phyloP scores from a whole-genome alignment of 2,888 invertebrate species.

The Diplolepis rosae region DNA sequence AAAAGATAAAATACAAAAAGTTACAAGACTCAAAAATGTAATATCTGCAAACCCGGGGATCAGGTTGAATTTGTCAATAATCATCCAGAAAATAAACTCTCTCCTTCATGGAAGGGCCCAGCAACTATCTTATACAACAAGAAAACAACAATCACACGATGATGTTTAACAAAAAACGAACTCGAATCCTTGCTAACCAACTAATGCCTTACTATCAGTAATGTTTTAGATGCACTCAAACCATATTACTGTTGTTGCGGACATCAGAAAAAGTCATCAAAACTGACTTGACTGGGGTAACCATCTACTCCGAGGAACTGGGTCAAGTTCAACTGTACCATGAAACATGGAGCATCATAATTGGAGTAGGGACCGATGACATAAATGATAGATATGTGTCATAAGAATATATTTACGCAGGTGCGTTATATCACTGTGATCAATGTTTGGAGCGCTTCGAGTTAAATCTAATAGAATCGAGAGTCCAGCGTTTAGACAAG shows the following conservation, averaged over 20 bases:
- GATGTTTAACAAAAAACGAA: neutral
- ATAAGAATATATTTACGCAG: neutral
- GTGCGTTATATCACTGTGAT: neutral
- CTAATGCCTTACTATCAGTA: neutral
- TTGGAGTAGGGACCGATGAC: neutral
- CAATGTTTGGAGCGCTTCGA: neutral
- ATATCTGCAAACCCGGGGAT: neutral
- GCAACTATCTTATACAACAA: neutral
- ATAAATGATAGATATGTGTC: neutral
- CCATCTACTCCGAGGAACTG: too few relatives aligned
- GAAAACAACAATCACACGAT: neutral
- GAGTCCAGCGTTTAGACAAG: neutral
- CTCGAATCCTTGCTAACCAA: neutral
- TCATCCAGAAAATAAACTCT: neutral
- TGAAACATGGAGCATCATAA: neutral
- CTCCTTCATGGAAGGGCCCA: neutral
- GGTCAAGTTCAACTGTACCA: neutral
- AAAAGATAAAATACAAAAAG: neutral
- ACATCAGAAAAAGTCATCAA: neutral
- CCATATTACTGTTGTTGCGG: neutral
- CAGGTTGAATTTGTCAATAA: neutral
- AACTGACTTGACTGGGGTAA: too few relatives aligned
- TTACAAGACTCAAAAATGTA: neutral
- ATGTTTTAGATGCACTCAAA: neutral
- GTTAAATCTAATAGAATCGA: neutral